Base-by-base conservation (phyloP, 2,113 vertebrate genomes). In the Pedetes capensis region DNA sequence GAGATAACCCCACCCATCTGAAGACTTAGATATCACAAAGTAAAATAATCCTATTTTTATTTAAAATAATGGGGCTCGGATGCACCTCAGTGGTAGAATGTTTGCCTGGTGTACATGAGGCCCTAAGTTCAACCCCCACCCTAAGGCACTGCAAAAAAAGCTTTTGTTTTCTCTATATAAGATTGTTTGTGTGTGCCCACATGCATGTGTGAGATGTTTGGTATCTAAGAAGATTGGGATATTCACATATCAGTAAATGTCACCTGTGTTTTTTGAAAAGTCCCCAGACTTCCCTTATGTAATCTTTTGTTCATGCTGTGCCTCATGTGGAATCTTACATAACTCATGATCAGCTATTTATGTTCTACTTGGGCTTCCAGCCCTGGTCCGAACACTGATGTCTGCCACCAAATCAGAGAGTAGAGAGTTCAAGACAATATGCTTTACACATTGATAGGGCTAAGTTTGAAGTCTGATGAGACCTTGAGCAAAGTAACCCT, bases 31-130 rank as follows among this genome's bases (percentile, higher is more conserved):
- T 37, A 80, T 79, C 51, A n/a, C 63, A 91, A 93, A 84, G 32
- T 89, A 61, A 88, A 95, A 23, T 55, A 10, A 88, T 85, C 20
- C 39, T 68, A 37, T 95, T 79, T 86, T 90, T 76, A 79, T 81
- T 57, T 81, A 90, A 68, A 23, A 69, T 82, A 59, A 13, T 55
- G 2, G 11, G 1, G 42, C 66, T 32, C 11, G 42, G 8, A 8
- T 64, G 11, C 66, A 83, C 8, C 25, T 80, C 22, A 32, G 20
- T 64, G 20, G 7, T 22, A n/a, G 29, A 64, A 32, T 66, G 32
- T 49, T 83, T 83, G 10, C 12, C 44, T 64, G 49, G 20, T 7
- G 64, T 82, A 63, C 49, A 6, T n/a, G 66, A 66, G 44, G 6
- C 12, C 20, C 61, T 64, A 23, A 61, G 32, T 64, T 83, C 63